Evolutionary conservation across 1,140 invertebrate species (phyloP).

Genomic region (Megalopta genalis): DNA sequence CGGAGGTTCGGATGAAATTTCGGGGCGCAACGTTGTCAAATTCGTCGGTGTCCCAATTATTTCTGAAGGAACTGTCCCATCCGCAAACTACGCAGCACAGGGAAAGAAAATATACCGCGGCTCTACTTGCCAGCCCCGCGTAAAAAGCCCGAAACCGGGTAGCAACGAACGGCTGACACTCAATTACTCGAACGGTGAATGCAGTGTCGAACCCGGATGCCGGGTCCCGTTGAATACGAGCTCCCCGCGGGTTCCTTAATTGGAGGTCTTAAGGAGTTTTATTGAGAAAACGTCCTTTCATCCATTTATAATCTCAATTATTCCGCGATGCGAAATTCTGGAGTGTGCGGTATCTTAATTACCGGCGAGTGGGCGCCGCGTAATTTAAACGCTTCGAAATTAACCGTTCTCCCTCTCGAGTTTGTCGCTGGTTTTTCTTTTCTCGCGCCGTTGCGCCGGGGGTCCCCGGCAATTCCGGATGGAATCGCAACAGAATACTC

Average conservation of each 20-base stretch:
- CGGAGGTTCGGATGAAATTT: too few species aligned
- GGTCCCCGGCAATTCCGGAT: slow-evolving; percentile 5
- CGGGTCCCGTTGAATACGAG: slow-evolving; percentile 24
- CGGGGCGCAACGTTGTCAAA: too few species aligned
- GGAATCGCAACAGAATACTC: neutral
- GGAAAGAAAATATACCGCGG: neutral
- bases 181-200: neutral
- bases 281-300: slow-evolving; percentile 41
- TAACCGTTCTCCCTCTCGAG: neutral
- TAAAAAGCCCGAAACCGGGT: neutral
- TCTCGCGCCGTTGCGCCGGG: neutral
- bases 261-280: slow-evolving; percentile 31
- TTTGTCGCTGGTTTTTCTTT: neutral
- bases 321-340: slow-evolving; percentile 38
- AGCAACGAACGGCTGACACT: neutral
- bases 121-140: neutral
- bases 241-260: slow-evolving; percentile 24
- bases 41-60: too few species aligned
- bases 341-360: slow-evolving; percentile 40
- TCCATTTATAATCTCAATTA: slow-evolving; percentile 42
- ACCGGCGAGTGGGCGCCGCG: slow-evolving; percentile 31
- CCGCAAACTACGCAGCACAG: too few species aligned
- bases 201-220: neutral
- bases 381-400: slow-evolving; percentile 46
- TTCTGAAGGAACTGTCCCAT: too few species aligned